Evolutionary conservation across 64 coral and sea anemone species (phyloP).

Genomic region (Orbicella faveolata): DNA sequence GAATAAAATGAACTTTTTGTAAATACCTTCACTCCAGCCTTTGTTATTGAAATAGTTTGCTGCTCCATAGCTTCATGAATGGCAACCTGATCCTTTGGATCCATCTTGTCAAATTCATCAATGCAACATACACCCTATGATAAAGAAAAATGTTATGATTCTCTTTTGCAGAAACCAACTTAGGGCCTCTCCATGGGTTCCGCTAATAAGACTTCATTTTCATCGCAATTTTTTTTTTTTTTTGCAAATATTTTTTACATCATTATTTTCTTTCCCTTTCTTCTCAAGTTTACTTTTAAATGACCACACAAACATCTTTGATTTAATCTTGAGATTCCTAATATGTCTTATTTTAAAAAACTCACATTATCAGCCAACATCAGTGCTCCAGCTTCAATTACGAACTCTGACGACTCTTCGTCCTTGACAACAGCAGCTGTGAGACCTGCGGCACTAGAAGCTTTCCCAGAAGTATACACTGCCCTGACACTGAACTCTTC

Average conservation of each 20-base stretch:
- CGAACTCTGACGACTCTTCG: slow-evolving; percentile 96
- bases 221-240: too few relatives aligned
- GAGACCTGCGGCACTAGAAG: slow-evolving; percentile 94
- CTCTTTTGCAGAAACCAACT: too few relatives aligned
- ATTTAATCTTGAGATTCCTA: background rate
- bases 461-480: slow-evolving; percentile 97
- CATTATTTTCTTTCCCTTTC: too few relatives aligned
- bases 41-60: slow-evolving; percentile 97
- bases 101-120: slow-evolving; percentile 99
- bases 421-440: slow-evolving; percentile 98
- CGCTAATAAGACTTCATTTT: too few relatives aligned
- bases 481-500: slow-evolving; percentile 97
- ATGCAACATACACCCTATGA: slow-evolving; percentile 94
- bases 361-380: slow-evolving; percentile 99
- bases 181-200: too few relatives aligned
- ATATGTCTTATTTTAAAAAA: background rate
- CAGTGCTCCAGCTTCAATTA: slow-evolving; percentile 98
- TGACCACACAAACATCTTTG: too few relatives aligned
- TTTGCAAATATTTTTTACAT: too few relatives aligned
- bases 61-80: slow-evolving; percentile 99
- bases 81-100: slow-evolving; percentile 92
- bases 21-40: slow-evolving; percentile 94
- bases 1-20: background rate
- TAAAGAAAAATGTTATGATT: background rate
- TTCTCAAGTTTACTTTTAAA: too few relatives aligned